A percentile compares a stretch with the other conserved stretches of the same genome.
phyloP scores from a whole-genome alignment of 1,140 invertebrate genomes.

The Drosophila teissieri region DNA sequence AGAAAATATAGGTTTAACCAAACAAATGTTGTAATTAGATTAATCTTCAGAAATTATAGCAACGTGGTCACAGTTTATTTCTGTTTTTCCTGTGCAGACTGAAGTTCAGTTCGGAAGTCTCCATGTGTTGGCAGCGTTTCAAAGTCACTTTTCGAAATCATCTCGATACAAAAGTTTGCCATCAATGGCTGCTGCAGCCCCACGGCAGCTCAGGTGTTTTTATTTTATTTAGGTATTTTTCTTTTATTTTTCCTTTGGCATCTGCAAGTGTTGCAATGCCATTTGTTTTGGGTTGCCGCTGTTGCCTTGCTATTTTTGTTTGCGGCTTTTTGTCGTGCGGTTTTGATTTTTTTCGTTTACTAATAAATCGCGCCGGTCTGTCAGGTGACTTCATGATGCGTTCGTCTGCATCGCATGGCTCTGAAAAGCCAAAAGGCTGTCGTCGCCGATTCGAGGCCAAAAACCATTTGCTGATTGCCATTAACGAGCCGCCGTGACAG shows the following conservation, averaged over 20 bases:
- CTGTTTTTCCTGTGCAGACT: slow-evolving; percentile 25
- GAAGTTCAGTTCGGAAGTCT: slow-evolving; percentile 45
- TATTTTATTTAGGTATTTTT: slow-evolving; percentile 32
- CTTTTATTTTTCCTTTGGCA: slow-evolving; percentile 35
- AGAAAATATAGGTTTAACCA: too few species aligned
- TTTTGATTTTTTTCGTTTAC: slow-evolving; percentile 51
- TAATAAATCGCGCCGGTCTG: slow-evolving; percentile 55
- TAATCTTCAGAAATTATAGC: too few species aligned
- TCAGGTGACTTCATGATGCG: slow-evolving; percentile 59
- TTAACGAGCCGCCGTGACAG: slow-evolving; percentile 40
- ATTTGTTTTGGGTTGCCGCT: slow-evolving; percentile 51
- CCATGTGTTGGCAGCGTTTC: slow-evolving; percentile 35
- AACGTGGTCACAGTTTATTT: too few species aligned
- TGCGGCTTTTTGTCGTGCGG: slow-evolving; percentile 59
- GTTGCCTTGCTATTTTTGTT: slow-evolving; percentile 33
- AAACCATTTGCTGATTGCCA: slow-evolving; percentile 57
- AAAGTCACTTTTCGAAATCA: slow-evolving; percentile 57
- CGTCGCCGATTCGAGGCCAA: slow-evolving; percentile 49
- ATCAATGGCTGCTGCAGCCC: slow-evolving; percentile 44
- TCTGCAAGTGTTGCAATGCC: slow-evolving; percentile 70
- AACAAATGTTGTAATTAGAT: too few species aligned
- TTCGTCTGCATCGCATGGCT: slow-evolving; percentile 61
- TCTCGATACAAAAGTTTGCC: slow-evolving; percentile 59
- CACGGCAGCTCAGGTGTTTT: slow-evolving; percentile 52
- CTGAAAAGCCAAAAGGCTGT: slow-evolving; percentile 23